A percentile compares a stretch with the other conserved stretches of the same genome.
Evolutionary conservation across 2,113 vertebrate genomes (phyloP).

Genomic region (Syngnathoides biaculeatus): DNA sequence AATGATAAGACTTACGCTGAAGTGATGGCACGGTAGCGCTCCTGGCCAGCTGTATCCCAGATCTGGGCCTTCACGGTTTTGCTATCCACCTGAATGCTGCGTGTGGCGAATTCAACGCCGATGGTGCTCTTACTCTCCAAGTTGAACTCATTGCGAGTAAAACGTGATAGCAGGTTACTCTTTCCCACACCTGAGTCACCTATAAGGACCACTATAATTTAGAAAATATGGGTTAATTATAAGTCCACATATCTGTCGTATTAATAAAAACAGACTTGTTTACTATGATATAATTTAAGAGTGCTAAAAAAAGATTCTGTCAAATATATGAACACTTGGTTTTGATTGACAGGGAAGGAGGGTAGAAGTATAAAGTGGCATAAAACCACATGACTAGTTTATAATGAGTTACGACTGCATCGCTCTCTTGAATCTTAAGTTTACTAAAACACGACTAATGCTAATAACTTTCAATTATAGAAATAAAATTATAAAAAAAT

Average conservation of each 20-base stretch:
- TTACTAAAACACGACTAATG: not conserved
- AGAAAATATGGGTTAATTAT: not conserved
- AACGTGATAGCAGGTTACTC: constrained; percentile 72
- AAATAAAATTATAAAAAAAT: not conserved
- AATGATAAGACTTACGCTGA: constrained; percentile 81
- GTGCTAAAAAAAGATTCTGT: not conserved
- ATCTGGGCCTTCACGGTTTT: constrained; percentile 96
- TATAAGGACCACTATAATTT: constrained; percentile 80
- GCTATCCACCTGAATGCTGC: constrained; percentile 75
- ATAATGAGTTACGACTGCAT: not conserved
- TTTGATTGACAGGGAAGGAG: not conserved
- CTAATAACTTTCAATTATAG: not conserved
- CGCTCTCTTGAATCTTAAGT: not conserved
- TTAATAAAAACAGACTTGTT: not conserved
- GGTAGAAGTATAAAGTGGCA: not conserved
- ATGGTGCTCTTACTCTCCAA: constrained; percentile 75
- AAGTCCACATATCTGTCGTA: not conserved
- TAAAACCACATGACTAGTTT: not conserved
- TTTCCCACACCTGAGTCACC: constrained; percentile 79
- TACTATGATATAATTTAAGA: not conserved
- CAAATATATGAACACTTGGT: not conserved
- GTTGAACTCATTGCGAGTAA: constrained; percentile 74
- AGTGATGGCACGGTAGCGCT: constrained; percentile 91
- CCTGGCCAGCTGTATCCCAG: constrained; percentile 92
- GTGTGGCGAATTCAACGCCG: constrained; percentile 71